Evolutionary conservation across 1,140 invertebrate genomes (phyloP).

Genomic region (Diabrotica virgifera): DNA sequence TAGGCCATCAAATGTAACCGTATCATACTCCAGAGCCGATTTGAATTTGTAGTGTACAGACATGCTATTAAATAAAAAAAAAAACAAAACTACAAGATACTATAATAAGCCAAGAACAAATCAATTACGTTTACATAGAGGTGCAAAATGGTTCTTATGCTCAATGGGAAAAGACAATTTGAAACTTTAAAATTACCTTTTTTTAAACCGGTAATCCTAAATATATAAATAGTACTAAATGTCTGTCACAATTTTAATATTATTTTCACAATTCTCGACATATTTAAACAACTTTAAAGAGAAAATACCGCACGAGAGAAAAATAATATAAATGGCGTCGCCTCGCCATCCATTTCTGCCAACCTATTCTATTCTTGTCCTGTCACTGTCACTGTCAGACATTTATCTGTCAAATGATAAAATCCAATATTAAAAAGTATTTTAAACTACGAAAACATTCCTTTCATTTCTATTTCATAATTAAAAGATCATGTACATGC

Average conservation of each 20-base stretch:
- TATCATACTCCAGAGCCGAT: constrained; percentile 90
- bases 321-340: constrained; percentile 1
- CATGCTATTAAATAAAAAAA: constrained; percentile 54
- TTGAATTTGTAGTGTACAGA: constrained; percentile 99
- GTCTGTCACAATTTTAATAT: neutral
- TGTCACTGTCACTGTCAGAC: too few species aligned
- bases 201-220: neutral
- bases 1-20: constrained; percentile 94
- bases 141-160: neutral
- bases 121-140: constrained; percentile 5
- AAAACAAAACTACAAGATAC: neutral
- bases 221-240: neutral
- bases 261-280: neutral
- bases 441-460: too few species aligned
- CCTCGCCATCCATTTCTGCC: neutral
- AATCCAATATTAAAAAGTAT: too few species aligned
- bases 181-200: constrained; percentile 3
- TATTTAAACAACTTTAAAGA: too few species aligned
- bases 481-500: too few species aligned
- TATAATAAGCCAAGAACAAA: neutral
- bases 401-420: too few species aligned
- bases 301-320: neutral
- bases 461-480: too few species aligned
- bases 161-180: neutral
- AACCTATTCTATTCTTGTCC: too few species aligned